Conservation (phyloP, 2,797 vertebrate genomes). For the Xenops minutus region DNA sequence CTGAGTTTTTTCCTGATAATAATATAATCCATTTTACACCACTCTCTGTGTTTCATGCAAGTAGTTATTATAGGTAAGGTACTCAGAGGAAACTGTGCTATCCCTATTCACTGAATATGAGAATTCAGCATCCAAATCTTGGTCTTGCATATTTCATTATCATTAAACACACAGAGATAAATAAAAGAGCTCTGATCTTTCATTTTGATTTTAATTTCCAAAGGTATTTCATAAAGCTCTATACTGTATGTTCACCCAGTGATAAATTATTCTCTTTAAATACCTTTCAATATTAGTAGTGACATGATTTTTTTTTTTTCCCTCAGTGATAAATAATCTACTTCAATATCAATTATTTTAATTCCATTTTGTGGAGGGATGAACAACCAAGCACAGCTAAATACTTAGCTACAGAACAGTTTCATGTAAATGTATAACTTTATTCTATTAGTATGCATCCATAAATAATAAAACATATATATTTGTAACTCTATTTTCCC, state of each 20-base stretch:
- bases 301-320: neutral
- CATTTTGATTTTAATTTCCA: constrained; percentile 26
- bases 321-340: neutral
- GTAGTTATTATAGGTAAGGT: neutral
- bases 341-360: constrained; percentile 10
- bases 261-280: neutral
- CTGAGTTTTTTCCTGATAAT: neutral
- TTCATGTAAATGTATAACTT: neutral
- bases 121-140: neutral
- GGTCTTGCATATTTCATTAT: neutral
- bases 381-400: neutral
- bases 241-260: neutral
- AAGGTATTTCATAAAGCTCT: neutral
- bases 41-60: neutral
- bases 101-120: neutral
- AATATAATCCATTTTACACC: neutral
- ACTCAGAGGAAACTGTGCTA: neutral
- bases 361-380: neutral
- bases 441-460: neutral
- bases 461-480: neutral
- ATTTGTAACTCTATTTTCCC: neutral
- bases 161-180: neutral
- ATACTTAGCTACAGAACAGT: neutral
- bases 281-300: neutral
- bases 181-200: neutral